phyloP scores from a whole-genome alignment of 1,140 invertebrate species.

The Nomia melanderi region DNA sequence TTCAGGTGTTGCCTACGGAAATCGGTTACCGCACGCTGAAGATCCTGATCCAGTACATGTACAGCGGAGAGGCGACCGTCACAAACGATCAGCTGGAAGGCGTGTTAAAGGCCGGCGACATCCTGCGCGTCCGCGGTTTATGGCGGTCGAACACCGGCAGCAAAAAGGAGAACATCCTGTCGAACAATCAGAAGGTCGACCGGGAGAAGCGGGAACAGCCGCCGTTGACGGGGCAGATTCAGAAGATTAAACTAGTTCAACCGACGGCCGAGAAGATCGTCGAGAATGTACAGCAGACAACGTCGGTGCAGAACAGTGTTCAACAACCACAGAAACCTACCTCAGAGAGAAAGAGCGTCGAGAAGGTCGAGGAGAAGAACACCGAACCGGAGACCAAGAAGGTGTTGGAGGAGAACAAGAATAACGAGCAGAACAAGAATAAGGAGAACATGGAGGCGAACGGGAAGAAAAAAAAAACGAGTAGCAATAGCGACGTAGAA shows the following conservation, averaged over 20 bases:
- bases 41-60: slow-evolving; percentile 93
- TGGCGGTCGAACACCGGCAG: slow-evolving; percentile 83
- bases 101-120: slow-evolving; percentile 89
- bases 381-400: slow-evolving; percentile 66
- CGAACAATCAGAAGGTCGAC: slow-evolving; percentile 76
- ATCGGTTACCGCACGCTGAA: slow-evolving; percentile 89
- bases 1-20: slow-evolving; percentile 88
- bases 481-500: slow-evolving; percentile 71
- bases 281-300: slow-evolving; percentile 62
- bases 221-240: slow-evolving; percentile 74
- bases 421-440: slow-evolving; percentile 73
- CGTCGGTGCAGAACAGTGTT: slow-evolving; percentile 51
- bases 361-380: slow-evolving; percentile 67
- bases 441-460: slow-evolving; percentile 75
- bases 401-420: slow-evolving; percentile 69
- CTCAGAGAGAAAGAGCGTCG: slow-evolving; percentile 69
- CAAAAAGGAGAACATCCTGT: slow-evolving; percentile 80
- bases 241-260: slow-evolving; percentile 78
- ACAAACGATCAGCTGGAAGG: slow-evolving; percentile 90
- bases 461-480: slow-evolving; percentile 73
- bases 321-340: slow-evolving; percentile 53
- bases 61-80: slow-evolving; percentile 91
- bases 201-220: slow-evolving; percentile 74
- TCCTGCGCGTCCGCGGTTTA: slow-evolving; percentile 88
- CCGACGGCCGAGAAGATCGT: slow-evolving; percentile 69